Percentiles rank a stretch among this genome's conserved stretches.
Conservation (phyloP, 2,113 vertebrate species). For the Myotis davidii region DNA sequence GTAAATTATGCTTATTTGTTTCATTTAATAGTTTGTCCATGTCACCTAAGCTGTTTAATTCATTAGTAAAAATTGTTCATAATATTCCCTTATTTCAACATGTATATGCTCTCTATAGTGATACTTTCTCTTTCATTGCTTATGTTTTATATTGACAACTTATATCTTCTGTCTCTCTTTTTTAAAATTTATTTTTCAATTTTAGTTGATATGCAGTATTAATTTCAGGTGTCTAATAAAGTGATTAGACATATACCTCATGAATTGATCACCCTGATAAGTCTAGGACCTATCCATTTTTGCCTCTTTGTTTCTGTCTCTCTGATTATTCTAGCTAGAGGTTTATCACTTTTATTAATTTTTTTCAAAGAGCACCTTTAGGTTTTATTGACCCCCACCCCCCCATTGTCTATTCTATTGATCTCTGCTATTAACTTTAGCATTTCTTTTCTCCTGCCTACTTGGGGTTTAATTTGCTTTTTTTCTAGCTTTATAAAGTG, state of each 20-base stretch:
- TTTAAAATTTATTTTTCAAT: background rate
- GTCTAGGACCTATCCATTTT: background rate
- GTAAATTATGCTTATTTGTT: slow-evolving; percentile 1
- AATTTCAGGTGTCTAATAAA: background rate
- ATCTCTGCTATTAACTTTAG: background rate
- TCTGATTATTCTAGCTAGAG: background rate
- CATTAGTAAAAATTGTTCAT: background rate
- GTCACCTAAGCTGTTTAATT: background rate
- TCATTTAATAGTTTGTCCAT: background rate
- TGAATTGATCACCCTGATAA: background rate
- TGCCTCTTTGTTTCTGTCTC: background rate
- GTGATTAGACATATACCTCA: background rate
- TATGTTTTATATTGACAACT: background rate
- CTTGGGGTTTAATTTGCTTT: background rate
- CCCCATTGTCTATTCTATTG: background rate
- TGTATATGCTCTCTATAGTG: background rate
- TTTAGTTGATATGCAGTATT: background rate
- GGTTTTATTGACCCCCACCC: background rate
- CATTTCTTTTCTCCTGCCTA: background rate
- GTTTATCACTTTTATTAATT: background rate
- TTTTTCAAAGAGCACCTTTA: background rate
- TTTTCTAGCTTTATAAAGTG: background rate
- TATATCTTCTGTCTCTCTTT: background rate
- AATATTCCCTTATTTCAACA: background rate
- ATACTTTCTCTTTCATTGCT: background rate